Percentiles rank a stretch among this genome's conserved stretches.
Evolutionary conservation across 2,888 invertebrate genomes (phyloP).

Genomic region (Camptogramma bilineatum): DNA sequence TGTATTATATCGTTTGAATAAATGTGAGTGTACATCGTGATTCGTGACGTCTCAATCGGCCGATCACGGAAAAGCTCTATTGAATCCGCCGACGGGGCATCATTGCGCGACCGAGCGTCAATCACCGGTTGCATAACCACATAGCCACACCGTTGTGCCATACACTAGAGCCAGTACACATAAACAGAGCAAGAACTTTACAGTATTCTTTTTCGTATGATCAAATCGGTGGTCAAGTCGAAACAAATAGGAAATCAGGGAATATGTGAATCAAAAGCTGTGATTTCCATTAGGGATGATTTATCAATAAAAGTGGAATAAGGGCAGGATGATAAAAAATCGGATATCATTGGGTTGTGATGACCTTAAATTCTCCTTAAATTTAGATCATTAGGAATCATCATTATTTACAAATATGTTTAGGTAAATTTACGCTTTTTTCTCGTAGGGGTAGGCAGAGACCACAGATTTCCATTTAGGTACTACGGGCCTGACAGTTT

Average conservation of each 20-base stretch:
- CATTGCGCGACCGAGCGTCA: constrained; percentile 72
- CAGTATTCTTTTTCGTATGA: background rate
- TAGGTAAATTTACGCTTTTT: too few species aligned
- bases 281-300: too few species aligned
- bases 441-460: too few species aligned
- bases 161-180: constrained; percentile 7
- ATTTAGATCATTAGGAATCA: too few species aligned
- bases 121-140: constrained; percentile 71
- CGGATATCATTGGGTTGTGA: too few species aligned
- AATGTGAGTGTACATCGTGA: constrained; percentile 69
- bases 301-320: too few species aligned
- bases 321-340: too few species aligned
- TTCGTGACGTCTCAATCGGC: constrained; percentile 73
- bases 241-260: background rate
- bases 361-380: too few species aligned
- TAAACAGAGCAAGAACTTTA: background rate
- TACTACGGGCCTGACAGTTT: too few species aligned
- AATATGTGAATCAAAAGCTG: too few species aligned
- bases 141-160: constrained; percentile 11
- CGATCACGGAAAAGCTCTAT: constrained; percentile 73
- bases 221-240: background rate
- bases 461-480: too few species aligned
- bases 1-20: constrained; percentile 41
- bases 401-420: too few species aligned
- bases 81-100: constrained; percentile 69